Base-by-base conservation (phyloP, 2,888 invertebrate species). In the Drosophila maculinotata region DNA sequence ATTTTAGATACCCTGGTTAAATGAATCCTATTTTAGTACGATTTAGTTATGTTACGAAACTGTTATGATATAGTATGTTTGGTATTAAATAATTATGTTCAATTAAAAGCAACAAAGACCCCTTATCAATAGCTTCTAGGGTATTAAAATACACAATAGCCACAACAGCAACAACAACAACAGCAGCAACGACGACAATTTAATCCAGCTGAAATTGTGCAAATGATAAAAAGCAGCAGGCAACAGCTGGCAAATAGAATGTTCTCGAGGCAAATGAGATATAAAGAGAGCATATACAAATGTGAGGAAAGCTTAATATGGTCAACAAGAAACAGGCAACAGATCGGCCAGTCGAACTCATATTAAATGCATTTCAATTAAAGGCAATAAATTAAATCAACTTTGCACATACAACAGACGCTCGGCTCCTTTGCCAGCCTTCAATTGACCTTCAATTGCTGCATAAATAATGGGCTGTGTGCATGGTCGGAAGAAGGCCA, bases 331-430 rank as follows among this genome's bases (percentile, higher is more conserved):
- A 57, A 57, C 52, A 47, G 9, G 17, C 31, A 41, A 25, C 51
- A 66, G 49, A 38, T 33, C 7, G 28, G 28, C 42, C 20, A 31
- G 10, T 48, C 23, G 47, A 33, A 52, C 52, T 65, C 52, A 65
- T 63, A 30, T 39, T 28, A 59, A 76, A 73, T 69, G 53, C 54
- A 70, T 78, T 78, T 78, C 76, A 79, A 76, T 79, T 64, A 76
- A 71, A 64, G 48, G 51, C 63, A 73, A 78, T 80, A 59, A 80
- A 79, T 78, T 77, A 57, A 67, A 35, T 47, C 39, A 15, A 38
- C 15, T 30, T 8, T 26, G 2, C 38, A 59, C 23, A 45, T 23
- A 41, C 23, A 41, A 10, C 42, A 38, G 14, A 31, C n/a, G 7
- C 17, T 38, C 9, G 14, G 26, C 15, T 48, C 23, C 23, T 15